phyloP scores from a whole-genome alignment of 2,888 invertebrate genomes.

The Lypha dubia region DNA sequence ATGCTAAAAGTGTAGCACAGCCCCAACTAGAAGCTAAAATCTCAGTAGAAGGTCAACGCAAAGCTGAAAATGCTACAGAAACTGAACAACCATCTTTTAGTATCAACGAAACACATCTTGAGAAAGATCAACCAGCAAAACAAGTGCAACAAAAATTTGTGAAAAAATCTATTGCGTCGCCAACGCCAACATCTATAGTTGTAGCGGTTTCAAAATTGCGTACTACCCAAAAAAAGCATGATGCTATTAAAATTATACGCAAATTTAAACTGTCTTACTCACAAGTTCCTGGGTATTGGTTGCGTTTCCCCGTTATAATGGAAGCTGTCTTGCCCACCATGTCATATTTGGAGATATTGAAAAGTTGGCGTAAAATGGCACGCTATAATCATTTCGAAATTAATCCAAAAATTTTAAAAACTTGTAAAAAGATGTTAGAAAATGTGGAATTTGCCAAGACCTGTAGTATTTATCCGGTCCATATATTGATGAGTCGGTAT shows the following conservation, averaged over 20 bases:
- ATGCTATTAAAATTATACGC: slow-evolving; percentile 76
- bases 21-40: no score
- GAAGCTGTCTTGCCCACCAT: slow-evolving; percentile 76
- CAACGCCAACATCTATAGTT: slow-evolving; percentile 56
- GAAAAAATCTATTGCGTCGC: background rate
- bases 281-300: slow-evolving; percentile 78
- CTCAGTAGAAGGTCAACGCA: no score
- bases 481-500: slow-evolving; percentile 76
- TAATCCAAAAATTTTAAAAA: slow-evolving; percentile 71
- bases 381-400: slow-evolving; percentile 73
- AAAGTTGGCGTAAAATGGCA: slow-evolving; percentile 75
- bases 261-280: slow-evolving; percentile 75
- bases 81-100: slow-evolving; percentile 1
- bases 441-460: slow-evolving; percentile 73
- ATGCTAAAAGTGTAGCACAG: no score
- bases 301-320: slow-evolving; percentile 73
- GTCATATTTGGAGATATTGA: slow-evolving; percentile 77
- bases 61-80: background rate
- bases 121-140: background rate
- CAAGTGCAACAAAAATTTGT: background rate
- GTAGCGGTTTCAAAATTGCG: slow-evolving; percentile 77
- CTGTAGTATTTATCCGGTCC: slow-evolving; percentile 77
- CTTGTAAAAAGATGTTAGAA: slow-evolving; percentile 71
- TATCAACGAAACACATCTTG: background rate
- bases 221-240: slow-evolving; percentile 68